A percentile compares a stretch with the other conserved stretches of the same genome.
phyloP scores from a whole-genome alignment of 2,888 invertebrate genomes.

The Eretmocerus hayati region DNA sequence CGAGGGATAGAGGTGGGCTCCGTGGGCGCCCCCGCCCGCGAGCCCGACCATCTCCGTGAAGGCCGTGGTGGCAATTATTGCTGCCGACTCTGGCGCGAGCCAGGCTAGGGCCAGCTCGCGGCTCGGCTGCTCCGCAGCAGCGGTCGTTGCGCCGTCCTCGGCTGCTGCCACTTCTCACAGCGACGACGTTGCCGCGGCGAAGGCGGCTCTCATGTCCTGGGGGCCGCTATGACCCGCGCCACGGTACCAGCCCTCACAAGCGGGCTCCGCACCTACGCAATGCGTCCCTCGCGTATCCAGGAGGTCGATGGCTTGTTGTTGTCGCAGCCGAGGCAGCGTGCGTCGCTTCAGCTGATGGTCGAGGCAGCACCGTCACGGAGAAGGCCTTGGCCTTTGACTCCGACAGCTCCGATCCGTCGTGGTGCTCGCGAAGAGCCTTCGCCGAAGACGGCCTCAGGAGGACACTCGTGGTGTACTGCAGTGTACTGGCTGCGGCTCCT shows the following conservation, averaged over 20 bases:
- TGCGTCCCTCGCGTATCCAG: neutral
- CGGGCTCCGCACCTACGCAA: neutral
- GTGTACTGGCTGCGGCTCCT: too few relatives aligned
- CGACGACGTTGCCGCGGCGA: neutral
- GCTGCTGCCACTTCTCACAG: neutral
- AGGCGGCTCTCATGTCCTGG: neutral
- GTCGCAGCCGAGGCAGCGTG: neutral
- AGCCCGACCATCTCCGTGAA: constrained; percentile 55
- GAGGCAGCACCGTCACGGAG: too few relatives aligned
- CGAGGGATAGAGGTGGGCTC: constrained; percentile 53
- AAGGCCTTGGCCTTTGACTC: too few relatives aligned
- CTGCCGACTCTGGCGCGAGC: too few relatives aligned
- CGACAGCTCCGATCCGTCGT: too few relatives aligned
- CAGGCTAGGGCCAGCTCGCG: neutral
- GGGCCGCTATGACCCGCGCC: too few relatives aligned
- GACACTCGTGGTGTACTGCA: too few relatives aligned
- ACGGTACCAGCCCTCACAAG: too few relatives aligned
- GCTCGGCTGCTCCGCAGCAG: neutral
- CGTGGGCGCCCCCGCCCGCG: constrained; percentile 51
- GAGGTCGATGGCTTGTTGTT: neutral
- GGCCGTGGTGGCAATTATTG: constrained; percentile 42
- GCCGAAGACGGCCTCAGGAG: too few relatives aligned
- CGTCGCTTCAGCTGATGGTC: too few relatives aligned
- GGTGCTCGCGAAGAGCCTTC: too few relatives aligned
- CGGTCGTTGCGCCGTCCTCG: neutral